phyloP scores from a whole-genome alignment of 1,140 invertebrate species.

The Tetramorium alpestre region DNA sequence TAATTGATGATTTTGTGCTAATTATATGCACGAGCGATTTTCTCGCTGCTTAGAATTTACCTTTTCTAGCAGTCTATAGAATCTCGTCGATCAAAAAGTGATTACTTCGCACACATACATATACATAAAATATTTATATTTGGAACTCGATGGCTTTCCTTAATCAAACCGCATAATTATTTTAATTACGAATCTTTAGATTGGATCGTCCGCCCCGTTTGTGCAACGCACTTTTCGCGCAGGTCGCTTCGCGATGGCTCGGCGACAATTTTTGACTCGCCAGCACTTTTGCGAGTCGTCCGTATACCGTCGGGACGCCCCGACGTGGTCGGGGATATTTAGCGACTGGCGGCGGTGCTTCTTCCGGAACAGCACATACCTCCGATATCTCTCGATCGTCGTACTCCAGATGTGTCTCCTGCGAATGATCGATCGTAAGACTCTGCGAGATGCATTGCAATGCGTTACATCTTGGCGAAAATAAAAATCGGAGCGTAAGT shows the following conservation, averaged over 20 bases:
- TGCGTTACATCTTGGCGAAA: no score
- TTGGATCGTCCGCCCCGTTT: background rate
- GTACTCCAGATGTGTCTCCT: slow-evolving; percentile 1
- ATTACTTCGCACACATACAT: background rate
- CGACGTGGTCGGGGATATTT: background rate
- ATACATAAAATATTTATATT: no score
- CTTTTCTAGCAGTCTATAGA: background rate
- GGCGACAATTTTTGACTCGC: background rate
- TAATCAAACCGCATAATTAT: background rate
- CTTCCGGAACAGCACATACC: background rate
- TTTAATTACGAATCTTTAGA: background rate
- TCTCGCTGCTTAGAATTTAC: background rate
- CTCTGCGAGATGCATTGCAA: no score
- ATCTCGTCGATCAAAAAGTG: background rate
- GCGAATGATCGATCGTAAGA: background rate
- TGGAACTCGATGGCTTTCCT: background rate
- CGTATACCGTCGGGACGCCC: slow-evolving; percentile 12
- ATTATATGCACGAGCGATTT: background rate
- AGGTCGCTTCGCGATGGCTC: background rate
- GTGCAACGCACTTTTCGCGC: background rate
- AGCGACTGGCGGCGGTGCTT: background rate
- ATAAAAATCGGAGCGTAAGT: no score
- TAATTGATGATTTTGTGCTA: background rate
- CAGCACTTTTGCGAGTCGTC: background rate
- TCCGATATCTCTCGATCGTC: background rate